Percentiles rank a stretch among this genome's conserved stretches.
phyloP scores from a whole-genome alignment of 2,888 invertebrate genomes.

The Lasioglossum marginatum region DNA sequence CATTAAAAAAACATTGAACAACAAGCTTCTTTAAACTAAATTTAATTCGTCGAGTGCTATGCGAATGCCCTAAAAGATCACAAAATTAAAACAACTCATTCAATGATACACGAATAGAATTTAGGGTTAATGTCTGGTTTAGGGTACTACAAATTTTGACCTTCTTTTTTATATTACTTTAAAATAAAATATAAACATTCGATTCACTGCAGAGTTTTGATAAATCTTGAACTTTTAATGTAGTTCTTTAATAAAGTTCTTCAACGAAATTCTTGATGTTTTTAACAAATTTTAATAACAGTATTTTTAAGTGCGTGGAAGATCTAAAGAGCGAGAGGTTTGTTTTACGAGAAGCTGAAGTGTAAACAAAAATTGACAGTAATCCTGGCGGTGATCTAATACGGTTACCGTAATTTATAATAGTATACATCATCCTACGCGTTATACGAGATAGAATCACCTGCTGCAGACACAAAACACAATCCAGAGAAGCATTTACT shows the following conservation, averaged over 20 bases:
- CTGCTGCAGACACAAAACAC: slow-evolving; percentile 7
- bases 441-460: slow-evolving; percentile 21
- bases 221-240: too few relatives aligned
- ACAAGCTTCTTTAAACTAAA: not conserved
- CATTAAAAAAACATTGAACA: not conserved
- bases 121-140: too few relatives aligned
- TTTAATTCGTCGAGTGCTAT: too few relatives aligned
- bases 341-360: not conserved
- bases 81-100: too few relatives aligned
- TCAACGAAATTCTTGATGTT: not conserved
- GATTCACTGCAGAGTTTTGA: not conserved
- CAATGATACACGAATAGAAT: too few relatives aligned
- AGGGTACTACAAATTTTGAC: too few relatives aligned
- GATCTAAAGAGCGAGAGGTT: not conserved
- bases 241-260: not conserved
- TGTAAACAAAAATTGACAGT: not conserved
- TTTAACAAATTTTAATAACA: not conserved
- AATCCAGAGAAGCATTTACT: slow-evolving; percentile 33
- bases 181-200: too few relatives aligned
- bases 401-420: not conserved
- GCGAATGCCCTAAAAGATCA: too few relatives aligned
- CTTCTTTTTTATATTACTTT: too few relatives aligned
- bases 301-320: not conserved
- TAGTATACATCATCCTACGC: not conserved
- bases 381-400: not conserved